Evolutionary conservation across 2,888 invertebrate species (phyloP), one percentile per base, ranked within the genome.

Genomic region (Macaria liturata): DNA sequence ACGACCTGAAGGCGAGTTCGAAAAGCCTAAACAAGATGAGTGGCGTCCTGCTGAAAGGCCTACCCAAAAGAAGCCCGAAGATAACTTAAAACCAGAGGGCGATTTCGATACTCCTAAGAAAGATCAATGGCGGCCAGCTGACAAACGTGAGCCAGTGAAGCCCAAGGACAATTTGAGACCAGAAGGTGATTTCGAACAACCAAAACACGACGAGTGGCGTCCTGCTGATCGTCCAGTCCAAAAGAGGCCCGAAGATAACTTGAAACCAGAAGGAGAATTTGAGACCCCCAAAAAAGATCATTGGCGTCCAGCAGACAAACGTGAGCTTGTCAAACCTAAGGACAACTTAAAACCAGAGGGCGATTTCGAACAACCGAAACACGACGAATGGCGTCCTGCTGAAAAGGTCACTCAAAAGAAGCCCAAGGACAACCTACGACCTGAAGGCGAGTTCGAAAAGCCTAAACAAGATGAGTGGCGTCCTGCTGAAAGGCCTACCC

Each of bases 51-150:
- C 83, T n/a, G 80, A 81, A 5, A 60, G 81, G 32, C 82, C 79
- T 50, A 73, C 75, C 39, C 81, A 74, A 31, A 83, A 74, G 0
- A 80, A 72, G 47, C 93, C 92, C 0, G 76, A 84, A 9, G 94
- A 94, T 67, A 94, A 94, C 74, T 69, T 94, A 0, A 84, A 80
- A 56, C 89, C 93, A 0, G 95, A 94, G 73, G 94, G 94, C 4
- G 93, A 93, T 4, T 93, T 94, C 61, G 88, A 90, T 55, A 78
- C 80, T 59, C 80, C 82, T 0, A 78, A 79, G 60, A 76, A 80
- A 30, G 78, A 82, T 9, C 71, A 81, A 49, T 80, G 79, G 69
- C 71, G 71, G 0, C 88, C 89, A 0, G 88, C 85, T 4, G 82
- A 89, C 57, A 93, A 92, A 9, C 42, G 42, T 42, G 30, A 72